Conservation (phyloP, 1,140 invertebrate genomes). For the Anagrus nilaparvatae region DNA sequence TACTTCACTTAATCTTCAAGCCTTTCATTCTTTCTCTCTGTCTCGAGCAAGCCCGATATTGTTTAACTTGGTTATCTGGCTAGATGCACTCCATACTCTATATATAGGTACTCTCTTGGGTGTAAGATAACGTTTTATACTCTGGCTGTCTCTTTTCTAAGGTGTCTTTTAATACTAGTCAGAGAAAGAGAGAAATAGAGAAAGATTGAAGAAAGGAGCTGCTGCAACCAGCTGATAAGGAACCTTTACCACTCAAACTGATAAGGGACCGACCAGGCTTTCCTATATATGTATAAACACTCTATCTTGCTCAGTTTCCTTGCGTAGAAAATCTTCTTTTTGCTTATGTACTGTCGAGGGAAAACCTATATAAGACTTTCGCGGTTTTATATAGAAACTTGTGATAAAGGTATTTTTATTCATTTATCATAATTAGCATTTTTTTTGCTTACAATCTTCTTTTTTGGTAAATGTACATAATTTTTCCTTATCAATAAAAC, state of each 20-base stretch:
- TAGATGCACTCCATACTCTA: constrained; percentile 42
- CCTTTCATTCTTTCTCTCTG: background rate
- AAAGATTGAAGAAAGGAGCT: constrained; percentile 26
- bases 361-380: no score
- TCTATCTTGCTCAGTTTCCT: no score
- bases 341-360: no score
- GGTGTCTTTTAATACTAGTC: constrained; percentile 4
- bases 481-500: no score
- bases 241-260: constrained; percentile 26
- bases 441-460: no score
- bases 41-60: constrained; percentile 35
- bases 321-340: no score
- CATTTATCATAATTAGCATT: no score
- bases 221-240: constrained; percentile 39
- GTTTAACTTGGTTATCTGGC: constrained; percentile 43
- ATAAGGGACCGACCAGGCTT: constrained; percentile 39
- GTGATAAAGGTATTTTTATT: no score
- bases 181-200: constrained; percentile 18
- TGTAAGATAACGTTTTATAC: constrained; percentile 30
- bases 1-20: constrained; percentile 35
- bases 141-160: constrained; percentile 9
- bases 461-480: no score
- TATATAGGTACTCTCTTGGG: constrained; percentile 40
- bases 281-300: no score
- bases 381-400: no score